Evolutionary conservation across 2,797 vertebrate species (phyloP).

Genomic region (Ctenopoma kingsleyae): DNA sequence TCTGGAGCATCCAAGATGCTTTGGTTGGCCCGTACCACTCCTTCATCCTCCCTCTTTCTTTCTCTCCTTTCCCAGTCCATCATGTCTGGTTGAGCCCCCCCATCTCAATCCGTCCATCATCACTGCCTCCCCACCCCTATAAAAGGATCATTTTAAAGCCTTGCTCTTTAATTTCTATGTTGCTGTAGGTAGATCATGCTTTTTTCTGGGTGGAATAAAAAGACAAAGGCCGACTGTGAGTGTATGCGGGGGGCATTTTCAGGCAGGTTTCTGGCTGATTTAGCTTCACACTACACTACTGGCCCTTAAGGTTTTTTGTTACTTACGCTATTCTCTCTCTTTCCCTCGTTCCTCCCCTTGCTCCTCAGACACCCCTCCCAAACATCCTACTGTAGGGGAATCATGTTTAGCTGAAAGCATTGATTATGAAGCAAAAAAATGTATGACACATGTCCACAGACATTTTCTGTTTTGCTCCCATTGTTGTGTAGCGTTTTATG

Average conservation of each 20-base stretch:
- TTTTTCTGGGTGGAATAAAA: constrained; percentile 71
- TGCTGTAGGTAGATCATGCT: constrained; percentile 68
- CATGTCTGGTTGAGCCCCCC: constrained; percentile 51
- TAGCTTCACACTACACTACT: constrained; percentile 66
- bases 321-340: constrained; percentile 39
- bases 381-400: constrained; percentile 22
- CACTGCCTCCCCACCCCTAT: constrained; percentile 44
- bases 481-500: constrained; percentile 57
- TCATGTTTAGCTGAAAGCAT: constrained; percentile 48
- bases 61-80: constrained; percentile 40
- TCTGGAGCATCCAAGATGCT: constrained; percentile 72
- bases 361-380: constrained; percentile 11
- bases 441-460: constrained; percentile 71
- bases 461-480: constrained; percentile 85
- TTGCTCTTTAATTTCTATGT: constrained; percentile 67
- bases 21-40: constrained; percentile 62
- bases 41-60: constrained; percentile 34
- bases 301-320: constrained; percentile 61
- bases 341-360: constrained; percentile 29
- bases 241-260: constrained; percentile 64
- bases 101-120: constrained; percentile 42
- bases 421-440: constrained; percentile 68
- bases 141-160: constrained; percentile 73
- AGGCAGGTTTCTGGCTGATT: constrained; percentile 77
- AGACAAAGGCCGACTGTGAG: constrained; percentile 75